Evolutionary conservation across 1,140 invertebrate genomes (phyloP).

Genomic region (Eueides isabella): DNA sequence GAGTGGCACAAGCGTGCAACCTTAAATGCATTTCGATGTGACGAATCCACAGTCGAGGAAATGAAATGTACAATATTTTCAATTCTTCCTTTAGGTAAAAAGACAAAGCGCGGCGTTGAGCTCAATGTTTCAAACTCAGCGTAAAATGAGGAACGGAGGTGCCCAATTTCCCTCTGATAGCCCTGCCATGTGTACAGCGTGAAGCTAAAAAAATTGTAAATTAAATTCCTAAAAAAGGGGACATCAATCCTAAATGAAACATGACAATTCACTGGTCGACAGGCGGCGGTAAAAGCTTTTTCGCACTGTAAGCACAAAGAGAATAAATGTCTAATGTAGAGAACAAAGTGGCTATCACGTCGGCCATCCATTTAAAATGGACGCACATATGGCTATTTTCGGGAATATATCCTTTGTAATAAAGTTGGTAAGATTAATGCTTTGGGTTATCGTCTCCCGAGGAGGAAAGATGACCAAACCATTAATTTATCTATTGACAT

Average conservation of each 20-base stretch:
- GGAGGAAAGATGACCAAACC: background rate
- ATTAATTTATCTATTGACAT: background rate
- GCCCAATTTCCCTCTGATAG: no score
- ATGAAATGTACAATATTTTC: no score
- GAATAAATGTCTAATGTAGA: slow-evolving; percentile 48
- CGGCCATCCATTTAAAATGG: slow-evolving; percentile 22
- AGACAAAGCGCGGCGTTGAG: no score
- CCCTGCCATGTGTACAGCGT: no score
- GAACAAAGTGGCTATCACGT: slow-evolving; percentile 44
- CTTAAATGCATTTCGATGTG: no score
- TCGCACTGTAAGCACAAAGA: slow-evolving; percentile 39
- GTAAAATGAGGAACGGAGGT: no score
- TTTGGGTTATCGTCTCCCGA: background rate
- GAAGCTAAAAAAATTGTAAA: background rate
- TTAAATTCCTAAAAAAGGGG: slow-evolving; percentile 13
- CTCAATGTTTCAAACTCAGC: no score
- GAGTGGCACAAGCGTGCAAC: no score
- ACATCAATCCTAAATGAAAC: slow-evolving; percentile 29
- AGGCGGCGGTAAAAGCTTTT: slow-evolving; percentile 39
- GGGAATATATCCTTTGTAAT: background rate
- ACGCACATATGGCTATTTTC: background rate
- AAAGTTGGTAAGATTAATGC: slow-evolving; percentile 5
- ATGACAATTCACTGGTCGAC: slow-evolving; percentile 28
- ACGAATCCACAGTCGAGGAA: background rate
- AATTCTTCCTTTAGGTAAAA: no score